Conservation (phyloP, 2,888 invertebrate genomes). For the Philhelius pedissequus region DNA sequence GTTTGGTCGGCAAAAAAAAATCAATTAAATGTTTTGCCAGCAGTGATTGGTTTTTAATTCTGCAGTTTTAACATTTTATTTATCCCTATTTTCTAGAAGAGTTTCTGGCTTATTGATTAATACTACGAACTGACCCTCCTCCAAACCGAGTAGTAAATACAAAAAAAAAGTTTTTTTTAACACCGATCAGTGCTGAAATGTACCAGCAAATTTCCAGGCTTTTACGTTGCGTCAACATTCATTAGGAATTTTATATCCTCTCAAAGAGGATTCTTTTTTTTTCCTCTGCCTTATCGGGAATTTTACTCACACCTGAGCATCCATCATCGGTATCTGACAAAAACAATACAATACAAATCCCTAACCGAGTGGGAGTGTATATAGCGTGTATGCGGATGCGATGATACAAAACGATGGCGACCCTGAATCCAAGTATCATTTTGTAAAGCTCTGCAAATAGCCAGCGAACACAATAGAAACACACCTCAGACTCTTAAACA, state of each 20-base stretch:
- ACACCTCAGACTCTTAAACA: constrained; percentile 35
- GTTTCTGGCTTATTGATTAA: constrained; percentile 32
- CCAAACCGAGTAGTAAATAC: not conserved
- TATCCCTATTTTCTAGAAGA: not conserved
- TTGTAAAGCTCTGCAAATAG: constrained; percentile 67
- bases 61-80: constrained; percentile 45
- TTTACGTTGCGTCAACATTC: constrained; percentile 58
- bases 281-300: constrained; percentile 7
- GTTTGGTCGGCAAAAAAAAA: constrained; percentile 7
- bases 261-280: not conserved
- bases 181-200: constrained; percentile 36
- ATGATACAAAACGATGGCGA: constrained; percentile 42
- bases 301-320: constrained; percentile 28
- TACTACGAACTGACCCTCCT: constrained; percentile 13
- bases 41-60: constrained; percentile 66
- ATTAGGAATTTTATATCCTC: constrained; percentile 43
- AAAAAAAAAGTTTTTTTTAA: constrained; percentile 50
- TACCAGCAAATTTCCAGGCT: constrained; percentile 40
- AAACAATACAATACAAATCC: constrained; percentile 48
- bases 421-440: constrained; percentile 56
- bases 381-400: not conserved
- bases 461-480: constrained; percentile 47
- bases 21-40: constrained; percentile 52
- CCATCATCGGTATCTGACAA: constrained; percentile 58
- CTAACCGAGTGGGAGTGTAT: not conserved